These are phyloP conservation scores for Rhorus exstirpatorius DNA, from an alignment of 2,888 invertebrate species.

Conservation along the genomic window DNA sequence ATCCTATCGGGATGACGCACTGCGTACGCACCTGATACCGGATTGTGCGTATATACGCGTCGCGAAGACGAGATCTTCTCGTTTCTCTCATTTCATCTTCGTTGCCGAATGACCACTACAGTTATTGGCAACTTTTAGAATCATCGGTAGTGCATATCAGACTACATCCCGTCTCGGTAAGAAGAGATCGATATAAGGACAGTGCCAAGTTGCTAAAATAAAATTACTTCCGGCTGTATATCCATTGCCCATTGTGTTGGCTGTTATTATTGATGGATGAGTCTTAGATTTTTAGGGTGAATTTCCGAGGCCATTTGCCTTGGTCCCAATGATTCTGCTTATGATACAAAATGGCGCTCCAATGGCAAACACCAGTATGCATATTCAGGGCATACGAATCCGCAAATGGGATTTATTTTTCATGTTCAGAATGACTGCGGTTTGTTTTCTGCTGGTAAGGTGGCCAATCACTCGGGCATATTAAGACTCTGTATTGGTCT, in stretches of 20 bases:
- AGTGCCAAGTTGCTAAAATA: too few relatives aligned
- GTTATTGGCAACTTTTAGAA: slow-evolving; percentile 19
- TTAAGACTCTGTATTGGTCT: neutral
- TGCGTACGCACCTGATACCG: slow-evolving; percentile 84
- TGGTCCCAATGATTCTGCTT: neutral
- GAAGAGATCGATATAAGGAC: too few relatives aligned
- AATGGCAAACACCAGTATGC: neutral
- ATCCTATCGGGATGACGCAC: slow-evolving; percentile 85
- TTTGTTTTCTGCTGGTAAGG: neutral
- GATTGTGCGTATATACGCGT: slow-evolving; percentile 72
- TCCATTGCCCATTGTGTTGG: too few relatives aligned
- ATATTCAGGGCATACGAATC: too few relatives aligned
- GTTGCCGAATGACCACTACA: neutral
- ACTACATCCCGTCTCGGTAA: too few relatives aligned
- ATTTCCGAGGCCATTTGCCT: neutral
- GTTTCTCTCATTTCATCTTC: slow-evolving; percentile 42
- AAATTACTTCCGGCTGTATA: too few relatives aligned
- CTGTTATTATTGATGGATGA: too few relatives aligned
- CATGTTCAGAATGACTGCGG: neutral
- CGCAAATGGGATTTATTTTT: neutral
- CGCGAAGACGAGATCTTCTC: slow-evolving; percentile 49
- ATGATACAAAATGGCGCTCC: neutral
- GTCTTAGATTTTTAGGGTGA: too few relatives aligned
- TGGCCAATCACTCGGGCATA: slow-evolving; percentile 21
- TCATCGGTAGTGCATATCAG: neutral